Evolutionary conservation across 2,797 vertebrate species (phyloP).

Genomic region (Ceryle rudis): DNA sequence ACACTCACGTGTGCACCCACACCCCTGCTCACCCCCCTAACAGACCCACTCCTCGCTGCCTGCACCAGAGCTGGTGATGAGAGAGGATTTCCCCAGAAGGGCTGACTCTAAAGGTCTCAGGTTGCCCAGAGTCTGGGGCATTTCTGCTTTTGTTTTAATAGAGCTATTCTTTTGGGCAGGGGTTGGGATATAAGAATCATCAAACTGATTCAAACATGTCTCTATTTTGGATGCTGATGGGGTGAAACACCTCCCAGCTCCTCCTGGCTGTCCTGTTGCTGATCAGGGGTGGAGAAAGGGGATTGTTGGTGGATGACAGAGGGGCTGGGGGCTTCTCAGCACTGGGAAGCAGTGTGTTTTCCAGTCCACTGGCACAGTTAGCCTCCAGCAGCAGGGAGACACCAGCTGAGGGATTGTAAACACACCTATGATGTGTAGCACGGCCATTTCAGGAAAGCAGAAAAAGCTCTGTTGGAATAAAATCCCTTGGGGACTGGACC

Average conservation of each 20-base stretch:
- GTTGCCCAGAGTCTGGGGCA: background rate
- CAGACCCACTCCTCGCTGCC: background rate
- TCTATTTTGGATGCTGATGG: background rate
- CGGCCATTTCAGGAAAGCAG: background rate
- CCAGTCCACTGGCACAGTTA: background rate
- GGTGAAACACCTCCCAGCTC: background rate
- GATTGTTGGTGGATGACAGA: background rate
- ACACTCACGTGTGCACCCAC: background rate
- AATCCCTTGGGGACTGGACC: background rate
- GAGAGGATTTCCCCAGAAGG: background rate
- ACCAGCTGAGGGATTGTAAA: background rate
- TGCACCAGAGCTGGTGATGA: background rate
- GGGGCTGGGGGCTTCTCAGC: background rate
- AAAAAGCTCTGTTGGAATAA: background rate
- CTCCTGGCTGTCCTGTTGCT: background rate
- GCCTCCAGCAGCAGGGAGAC: background rate
- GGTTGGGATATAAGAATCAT: background rate
- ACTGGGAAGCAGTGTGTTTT: background rate
- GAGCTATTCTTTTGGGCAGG: background rate
- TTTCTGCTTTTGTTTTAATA: background rate
- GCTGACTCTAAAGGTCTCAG: background rate
- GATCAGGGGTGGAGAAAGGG: background rate
- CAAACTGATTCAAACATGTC: background rate
- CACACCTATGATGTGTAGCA: accelerated
- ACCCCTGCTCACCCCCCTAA: background rate